Base-by-base conservation (phyloP, 2,797 vertebrate species). In the Spheniscus humboldti region DNA sequence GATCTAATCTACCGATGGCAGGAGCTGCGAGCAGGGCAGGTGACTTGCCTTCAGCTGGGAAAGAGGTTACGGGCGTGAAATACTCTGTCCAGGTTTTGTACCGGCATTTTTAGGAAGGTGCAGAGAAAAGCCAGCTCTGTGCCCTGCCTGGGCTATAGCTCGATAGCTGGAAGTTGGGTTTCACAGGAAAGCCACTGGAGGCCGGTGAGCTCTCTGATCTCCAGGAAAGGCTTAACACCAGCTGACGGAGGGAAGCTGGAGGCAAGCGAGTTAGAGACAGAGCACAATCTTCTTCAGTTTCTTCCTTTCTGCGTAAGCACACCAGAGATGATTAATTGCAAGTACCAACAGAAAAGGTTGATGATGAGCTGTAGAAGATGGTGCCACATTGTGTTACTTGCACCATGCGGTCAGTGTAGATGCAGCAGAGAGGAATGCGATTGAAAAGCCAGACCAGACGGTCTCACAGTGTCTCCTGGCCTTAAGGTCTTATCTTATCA, bases 321-420 rank as follows among this genome's bases (percentile, higher is more conserved):
- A 48, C 24, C 43, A 66, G 39, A 88, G 35, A 11, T 71, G n/a
- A 90, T 43, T 50, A 53, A 68, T 4, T 63, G 6, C 20, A 39
- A n/a, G 43, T 66, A 48, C 30, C 0, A 2, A 16, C 41, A 82
- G 73, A 48, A 48, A 43, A 76, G 33, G 66, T 28, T 13, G 50
- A 28, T 82, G 55, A 50, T 75, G 73, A 9, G 10, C 17, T 71
- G 90, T 41, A 17, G 3, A 39, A 31, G 41, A 39, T 6, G 15
- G 9, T 89, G 92, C 55, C 82, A 35, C 43, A 6, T 20, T 4
- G 1, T 28, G 19, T 74, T 18, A 41, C 41, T 72, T 3, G 1
- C 2, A 12, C n/a, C 16, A 6, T 4, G 28, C 0, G 3, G 27
- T 52, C 8, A 0, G 18, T 3, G 10, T 33, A 50, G 64, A n/a